phyloP scores from a whole-genome alignment of 1,140 invertebrate species.

The Drosophila cardini region DNA sequence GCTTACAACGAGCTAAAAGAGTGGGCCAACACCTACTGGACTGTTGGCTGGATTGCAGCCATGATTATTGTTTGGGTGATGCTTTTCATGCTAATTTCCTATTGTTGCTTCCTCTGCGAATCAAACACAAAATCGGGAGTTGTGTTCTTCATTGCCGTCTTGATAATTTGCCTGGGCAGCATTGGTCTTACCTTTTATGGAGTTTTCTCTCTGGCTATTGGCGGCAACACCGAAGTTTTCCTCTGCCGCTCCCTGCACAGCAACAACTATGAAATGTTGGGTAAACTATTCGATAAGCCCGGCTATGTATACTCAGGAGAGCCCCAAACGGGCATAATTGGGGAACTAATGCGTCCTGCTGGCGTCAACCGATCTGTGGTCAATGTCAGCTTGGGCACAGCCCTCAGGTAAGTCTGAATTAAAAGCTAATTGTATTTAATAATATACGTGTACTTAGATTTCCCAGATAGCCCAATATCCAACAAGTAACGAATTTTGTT shows the following conservation, averaged over 20 bases:
- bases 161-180: slow-evolving; percentile 82
- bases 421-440: neutral
- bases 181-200: slow-evolving; percentile 82
- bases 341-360: slow-evolving; percentile 85
- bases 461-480: slow-evolving; percentile 48
- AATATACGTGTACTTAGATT: slow-evolving; percentile 45
- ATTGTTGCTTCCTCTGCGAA: slow-evolving; percentile 86
- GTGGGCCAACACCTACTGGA: slow-evolving; percentile 76
- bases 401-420: slow-evolving; percentile 71
- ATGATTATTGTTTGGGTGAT: slow-evolving; percentile 78
- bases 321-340: slow-evolving; percentile 86
- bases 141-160: slow-evolving; percentile 85
- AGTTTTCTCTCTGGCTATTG: slow-evolving; percentile 81
- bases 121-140: slow-evolving; percentile 86
- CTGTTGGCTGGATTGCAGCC: slow-evolving; percentile 72
- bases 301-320: slow-evolving; percentile 85
- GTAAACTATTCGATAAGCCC: slow-evolving; percentile 87
- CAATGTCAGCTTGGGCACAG: slow-evolving; percentile 74
- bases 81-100: slow-evolving; percentile 80
- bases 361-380: slow-evolving; percentile 79
- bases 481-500: slow-evolving; percentile 68
- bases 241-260: slow-evolving; percentile 88
- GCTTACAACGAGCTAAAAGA: slow-evolving; percentile 68
- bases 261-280: slow-evolving; percentile 86
- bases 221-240: slow-evolving; percentile 86